Conservation (phyloP, 64 coral and sea anemone genomes). For the Exaiptasia diaphana region DNA sequence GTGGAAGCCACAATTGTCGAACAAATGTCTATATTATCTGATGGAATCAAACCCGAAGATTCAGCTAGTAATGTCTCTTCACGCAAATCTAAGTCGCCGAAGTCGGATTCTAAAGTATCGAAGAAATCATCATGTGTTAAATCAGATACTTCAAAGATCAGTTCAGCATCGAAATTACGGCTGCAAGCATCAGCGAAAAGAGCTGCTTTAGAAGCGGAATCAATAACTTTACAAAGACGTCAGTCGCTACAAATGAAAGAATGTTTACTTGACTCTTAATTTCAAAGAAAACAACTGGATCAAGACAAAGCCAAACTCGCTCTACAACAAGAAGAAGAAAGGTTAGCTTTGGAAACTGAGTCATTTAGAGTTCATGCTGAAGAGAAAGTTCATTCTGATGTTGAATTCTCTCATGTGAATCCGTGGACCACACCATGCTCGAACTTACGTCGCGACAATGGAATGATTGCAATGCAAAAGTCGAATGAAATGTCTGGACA, state of each 20-base stretch:
- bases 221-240: not conserved
- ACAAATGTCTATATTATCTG: not conserved
- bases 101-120: not conserved
- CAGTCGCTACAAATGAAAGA: not conserved
- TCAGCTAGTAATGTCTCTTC: not conserved
- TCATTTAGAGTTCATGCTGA: not conserved
- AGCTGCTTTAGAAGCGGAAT: not conserved
- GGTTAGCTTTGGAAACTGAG: not conserved
- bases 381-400: not conserved
- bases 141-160: not conserved
- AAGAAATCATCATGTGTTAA: not conserved
- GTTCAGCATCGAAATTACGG: not conserved
- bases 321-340: not conserved
- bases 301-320: not conserved
- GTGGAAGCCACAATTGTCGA: not conserved
- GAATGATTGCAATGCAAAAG: not conserved
- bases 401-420: too few relatives aligned
- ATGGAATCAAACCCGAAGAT: not conserved
- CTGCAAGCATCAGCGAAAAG: not conserved
- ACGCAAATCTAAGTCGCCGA: not conserved
- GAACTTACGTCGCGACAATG: not conserved
- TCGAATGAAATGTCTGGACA: too few relatives aligned
- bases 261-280: not conserved
- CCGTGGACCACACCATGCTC: not conserved
- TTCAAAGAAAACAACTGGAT: not conserved